Base-by-base conservation (phyloP, 2,888 invertebrate genomes). In the Gymnosoma rotundatum region DNA sequence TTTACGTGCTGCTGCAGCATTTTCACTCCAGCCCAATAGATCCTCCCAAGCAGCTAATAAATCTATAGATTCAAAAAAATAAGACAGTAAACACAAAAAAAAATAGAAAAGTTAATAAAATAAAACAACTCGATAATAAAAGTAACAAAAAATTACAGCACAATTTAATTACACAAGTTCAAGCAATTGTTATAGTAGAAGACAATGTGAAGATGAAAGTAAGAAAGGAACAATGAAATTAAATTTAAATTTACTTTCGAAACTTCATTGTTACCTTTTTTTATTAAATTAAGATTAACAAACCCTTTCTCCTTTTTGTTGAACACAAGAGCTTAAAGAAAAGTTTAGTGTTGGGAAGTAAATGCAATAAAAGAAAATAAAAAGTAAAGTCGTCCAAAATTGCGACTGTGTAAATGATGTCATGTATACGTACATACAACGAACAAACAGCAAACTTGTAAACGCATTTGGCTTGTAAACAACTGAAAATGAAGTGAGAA, bases 41-140 rank as follows among this genome's bases (percentile, higher is more conserved):
- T 91, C 92, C 89, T 92, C 92, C 92, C 92, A 92, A 86, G 91
- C 91, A 74, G 91, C 91, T 88, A 92, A 89, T 87, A 92, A 89
- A 88, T 92, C 92, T 92, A 88, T 58, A 66, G 63, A 63, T 73
- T 52, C 74, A 2, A 42, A 66, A 86, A 73, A n/a, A n/a, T n/a
- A n/a, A 0, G 56, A 38, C 20, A 76, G n/a, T 61, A 88, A 54
- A n/a, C 6, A 32, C 32, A 32, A 32, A 32, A 32, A 6, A 32
- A 7, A 32, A 32, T 32, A 5, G 7, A 32, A 32, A 32, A 32
- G 32, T 42, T 42, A 12, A 12, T 42, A 12, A 25, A 32, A 32
- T 32, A 32, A 32, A 32, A 32, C 6, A 32, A 5, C 32, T 32
- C 32, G 32, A 32, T 32, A 32, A 8, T 5, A 32, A 32, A 75